Evolutionary conservation across 2,888 invertebrate species (phyloP), one percentile per base, ranked within the genome.

Genomic region (Dichetophora obliterata): DNA sequence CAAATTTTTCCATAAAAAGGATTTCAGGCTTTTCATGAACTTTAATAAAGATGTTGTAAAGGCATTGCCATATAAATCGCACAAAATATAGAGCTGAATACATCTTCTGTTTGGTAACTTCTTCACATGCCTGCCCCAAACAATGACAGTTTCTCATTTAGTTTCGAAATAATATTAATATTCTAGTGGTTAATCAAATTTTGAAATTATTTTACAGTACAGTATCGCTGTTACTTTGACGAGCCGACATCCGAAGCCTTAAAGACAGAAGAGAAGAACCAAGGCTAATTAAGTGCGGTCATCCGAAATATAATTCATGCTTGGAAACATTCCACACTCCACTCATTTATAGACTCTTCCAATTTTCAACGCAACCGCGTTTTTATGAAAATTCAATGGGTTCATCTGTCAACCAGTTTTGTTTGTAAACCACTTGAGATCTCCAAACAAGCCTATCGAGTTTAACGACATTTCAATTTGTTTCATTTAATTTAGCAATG

Each of bases 341-440:
- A 54, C 37, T 34, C 54, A 50, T 31, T 48, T 63, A 31, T n/a
- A 63, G 5, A 16, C 16, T 24, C 11, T 6, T 14, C 2, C 11
- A 9, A 19, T 22, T 48, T 19, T 16, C 22, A 24, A 24, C 22
- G n/a, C 31, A 31, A 31, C 8, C 16, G 63, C 34, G 22, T 31
- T 37, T 48, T 66, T 16, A 9, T 48, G 14, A 19, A 48, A 66
- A 48, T 2, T 66, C n/a, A 66, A 66, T 52, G 63, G n/a, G 72
- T n/a, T 71, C 48, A 31, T 61, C 43, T 22, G 61, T 57, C 71
- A 43, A 5, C 22, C 5, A 14, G n/a, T 24, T 22, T 73, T 73
- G 72, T 63, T 73, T 63, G 72, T 71, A 61, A 48, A 73, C 31
- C 59, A 73, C 72, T 73, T 72, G 70, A 70, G 70, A 57, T 22